These are phyloP conservation scores for Cavia porcellus DNA, from an alignment of 2,113 vertebrate species.

Conservation along the genomic window DNA sequence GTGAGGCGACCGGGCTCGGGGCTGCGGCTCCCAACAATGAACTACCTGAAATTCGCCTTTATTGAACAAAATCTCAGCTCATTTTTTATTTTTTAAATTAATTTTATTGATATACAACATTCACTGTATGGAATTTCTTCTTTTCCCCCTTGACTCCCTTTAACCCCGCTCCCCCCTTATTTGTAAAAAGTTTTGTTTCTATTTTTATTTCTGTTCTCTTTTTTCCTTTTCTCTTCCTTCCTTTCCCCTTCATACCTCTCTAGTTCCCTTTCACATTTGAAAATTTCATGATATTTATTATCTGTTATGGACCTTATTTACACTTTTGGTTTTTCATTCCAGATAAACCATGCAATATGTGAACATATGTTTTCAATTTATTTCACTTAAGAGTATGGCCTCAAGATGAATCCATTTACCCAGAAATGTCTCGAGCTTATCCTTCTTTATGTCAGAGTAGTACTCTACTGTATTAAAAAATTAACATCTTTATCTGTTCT, in stretches of 20 bases:
- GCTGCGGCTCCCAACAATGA: no score
- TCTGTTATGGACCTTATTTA: not conserved
- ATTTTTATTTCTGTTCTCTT: not conserved
- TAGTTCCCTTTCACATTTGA: not conserved
- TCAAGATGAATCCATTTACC: not conserved
- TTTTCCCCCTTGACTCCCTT: not conserved
- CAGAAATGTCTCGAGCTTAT: not conserved
- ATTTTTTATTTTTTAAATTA: no score
- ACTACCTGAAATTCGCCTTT: constrained; percentile 38
- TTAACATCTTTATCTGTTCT: not conserved
- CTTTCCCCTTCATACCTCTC: not conserved
- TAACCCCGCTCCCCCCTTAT: not conserved
- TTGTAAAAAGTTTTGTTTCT: not conserved
- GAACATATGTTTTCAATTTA: not conserved
- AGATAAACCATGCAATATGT: not conserved
- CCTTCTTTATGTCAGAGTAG: not conserved
- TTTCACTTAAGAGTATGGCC: not conserved
- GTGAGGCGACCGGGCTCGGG: no score
- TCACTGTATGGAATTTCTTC: not conserved
- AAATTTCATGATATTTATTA: not conserved
- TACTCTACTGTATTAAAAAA: not conserved
- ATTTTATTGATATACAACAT: not conserved
- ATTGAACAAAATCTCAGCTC: constrained; percentile 34
- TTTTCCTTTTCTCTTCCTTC: not conserved
- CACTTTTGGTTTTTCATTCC: not conserved